A percentile compares a stretch with the other conserved stretches of the same genome.
Conservation (phyloP, 2,888 invertebrate genomes). For the Ichneumoninae sp. region DNA sequence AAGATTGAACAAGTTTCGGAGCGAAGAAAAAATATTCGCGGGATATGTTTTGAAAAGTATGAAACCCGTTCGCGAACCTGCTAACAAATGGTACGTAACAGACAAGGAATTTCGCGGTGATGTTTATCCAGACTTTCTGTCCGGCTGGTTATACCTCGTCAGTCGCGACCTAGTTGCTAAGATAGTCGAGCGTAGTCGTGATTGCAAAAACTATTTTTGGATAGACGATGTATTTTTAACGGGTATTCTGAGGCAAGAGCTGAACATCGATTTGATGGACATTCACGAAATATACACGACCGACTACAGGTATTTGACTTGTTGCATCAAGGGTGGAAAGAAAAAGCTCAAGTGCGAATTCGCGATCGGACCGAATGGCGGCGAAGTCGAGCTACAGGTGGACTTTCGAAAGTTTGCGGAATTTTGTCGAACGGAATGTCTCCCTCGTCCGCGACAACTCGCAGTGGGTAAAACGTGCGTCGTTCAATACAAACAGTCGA, state of each 20-base stretch:
- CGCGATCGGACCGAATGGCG: conserved; percentile 92
- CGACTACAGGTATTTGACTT: conserved; percentile 90
- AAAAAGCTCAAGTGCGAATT: conserved; percentile 86
- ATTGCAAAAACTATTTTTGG: conserved; percentile 91
- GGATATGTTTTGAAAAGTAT: conserved; percentile 89
- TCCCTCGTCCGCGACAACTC: conserved; percentile 49
- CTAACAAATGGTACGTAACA: conserved; percentile 93
- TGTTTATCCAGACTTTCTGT: conserved; percentile 90
- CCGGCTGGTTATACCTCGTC: conserved; percentile 94
- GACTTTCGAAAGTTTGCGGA: conserved; percentile 88
- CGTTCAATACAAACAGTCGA: conserved; percentile 67
- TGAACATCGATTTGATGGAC: conserved; percentile 86
- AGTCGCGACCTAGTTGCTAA: conserved; percentile 87
- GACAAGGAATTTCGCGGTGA: conserved; percentile 87
- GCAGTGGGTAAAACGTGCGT: conserved; percentile 75
- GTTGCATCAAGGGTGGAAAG: conserved; percentile 88
- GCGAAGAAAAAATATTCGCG: conserved; percentile 35
- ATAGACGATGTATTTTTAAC: conserved; percentile 96
- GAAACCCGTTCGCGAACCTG: conserved; percentile 87
- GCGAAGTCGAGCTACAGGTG: conserved; percentile 88
- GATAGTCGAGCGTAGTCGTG: conserved; percentile 86
- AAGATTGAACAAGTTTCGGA: conserved; percentile 62
- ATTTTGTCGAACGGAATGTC: conserved; percentile 84
- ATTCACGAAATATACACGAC: conserved; percentile 88
- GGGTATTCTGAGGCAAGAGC: conserved; percentile 89